A percentile compares a stretch with the other conserved stretches of the same genome.
phyloP scores from a whole-genome alignment of 2,113 vertebrate species.

The Brevimyrus niger region DNA sequence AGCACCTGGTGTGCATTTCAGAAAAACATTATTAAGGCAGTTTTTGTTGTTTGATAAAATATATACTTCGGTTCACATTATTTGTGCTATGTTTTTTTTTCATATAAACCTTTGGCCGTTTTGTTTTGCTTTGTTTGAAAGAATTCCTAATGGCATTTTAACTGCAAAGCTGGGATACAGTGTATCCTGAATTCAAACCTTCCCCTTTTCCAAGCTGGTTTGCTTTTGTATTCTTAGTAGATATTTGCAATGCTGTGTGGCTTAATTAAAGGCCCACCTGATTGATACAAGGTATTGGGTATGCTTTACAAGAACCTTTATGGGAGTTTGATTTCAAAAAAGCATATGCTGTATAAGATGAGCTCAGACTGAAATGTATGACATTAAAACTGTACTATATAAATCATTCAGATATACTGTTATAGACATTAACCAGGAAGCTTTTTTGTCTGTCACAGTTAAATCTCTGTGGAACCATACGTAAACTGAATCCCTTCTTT shows the following conservation, averaged over 20 bases:
- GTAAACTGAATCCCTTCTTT: background rate
- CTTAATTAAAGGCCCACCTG: background rate
- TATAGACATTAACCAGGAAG: background rate
- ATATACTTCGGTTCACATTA: slow-evolving; percentile 45
- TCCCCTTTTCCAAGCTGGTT: background rate
- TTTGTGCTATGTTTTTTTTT: slow-evolving; percentile 52
- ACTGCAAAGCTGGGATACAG: slow-evolving; percentile 50
- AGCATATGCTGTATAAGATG: background rate
- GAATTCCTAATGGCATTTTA: slow-evolving; percentile 47
- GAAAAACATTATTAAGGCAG: slow-evolving; percentile 43
- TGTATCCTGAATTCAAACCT: background rate
- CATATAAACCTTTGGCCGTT: slow-evolving; percentile 58
- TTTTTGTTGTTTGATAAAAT: slow-evolving; percentile 55
- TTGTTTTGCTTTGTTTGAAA: slow-evolving; percentile 55
- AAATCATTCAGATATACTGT: background rate
- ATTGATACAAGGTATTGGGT: background rate
- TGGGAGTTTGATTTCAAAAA: background rate
- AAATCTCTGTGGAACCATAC: background rate
- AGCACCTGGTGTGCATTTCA: slow-evolving; percentile 67
- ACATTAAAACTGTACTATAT: background rate
- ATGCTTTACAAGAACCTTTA: background rate
- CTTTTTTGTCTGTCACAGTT: background rate
- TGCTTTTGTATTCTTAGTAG: background rate
- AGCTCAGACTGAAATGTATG: background rate
- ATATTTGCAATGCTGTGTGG: background rate